Evolutionary conservation across 2,888 invertebrate species (phyloP).

Genomic region (Rhamphomyia laevipes): DNA sequence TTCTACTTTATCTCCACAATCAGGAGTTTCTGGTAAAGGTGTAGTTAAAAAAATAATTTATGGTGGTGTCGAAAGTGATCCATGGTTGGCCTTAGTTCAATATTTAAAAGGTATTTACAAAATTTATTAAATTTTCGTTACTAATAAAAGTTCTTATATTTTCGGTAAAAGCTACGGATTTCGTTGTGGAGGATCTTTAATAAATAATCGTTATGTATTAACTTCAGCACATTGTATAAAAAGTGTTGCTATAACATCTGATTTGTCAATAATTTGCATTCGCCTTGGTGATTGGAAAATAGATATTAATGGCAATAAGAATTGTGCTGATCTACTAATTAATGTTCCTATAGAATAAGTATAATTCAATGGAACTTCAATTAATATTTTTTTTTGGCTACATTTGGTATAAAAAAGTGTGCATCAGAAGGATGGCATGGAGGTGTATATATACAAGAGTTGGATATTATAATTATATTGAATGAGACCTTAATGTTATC

Average conservation of each 20-base stretch:
- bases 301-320: slow-evolving; percentile 30
- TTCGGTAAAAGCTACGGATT: slow-evolving; percentile 44
- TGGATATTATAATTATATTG: background rate
- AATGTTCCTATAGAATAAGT: slow-evolving; percentile 46
- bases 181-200: slow-evolving; percentile 63
- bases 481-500: no score
- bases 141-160: background rate
- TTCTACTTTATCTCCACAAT: no score
- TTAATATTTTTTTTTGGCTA: slow-evolving; percentile 42
- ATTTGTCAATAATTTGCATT: slow-evolving; percentile 43
- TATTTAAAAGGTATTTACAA: slow-evolving; percentile 25
- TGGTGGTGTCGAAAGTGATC: slow-evolving; percentile 43
- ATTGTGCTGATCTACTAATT: slow-evolving; percentile 48
- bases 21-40: background rate
- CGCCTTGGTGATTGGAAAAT: slow-evolving; percentile 39
- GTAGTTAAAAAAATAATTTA: slow-evolving; percentile 39
- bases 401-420: slow-evolving; percentile 51
- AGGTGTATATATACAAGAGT: background rate
- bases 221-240: slow-evolving; percentile 68
- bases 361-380: slow-evolving; percentile 55
- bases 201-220: slow-evolving; percentile 48
- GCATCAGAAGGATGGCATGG: slow-evolving; percentile 41
- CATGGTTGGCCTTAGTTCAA: slow-evolving; percentile 26
- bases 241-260: slow-evolving; percentile 46
- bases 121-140: background rate